phyloP scores from a whole-genome alignment of 2,888 invertebrate genomes.

The Eristalis intricaria region DNA sequence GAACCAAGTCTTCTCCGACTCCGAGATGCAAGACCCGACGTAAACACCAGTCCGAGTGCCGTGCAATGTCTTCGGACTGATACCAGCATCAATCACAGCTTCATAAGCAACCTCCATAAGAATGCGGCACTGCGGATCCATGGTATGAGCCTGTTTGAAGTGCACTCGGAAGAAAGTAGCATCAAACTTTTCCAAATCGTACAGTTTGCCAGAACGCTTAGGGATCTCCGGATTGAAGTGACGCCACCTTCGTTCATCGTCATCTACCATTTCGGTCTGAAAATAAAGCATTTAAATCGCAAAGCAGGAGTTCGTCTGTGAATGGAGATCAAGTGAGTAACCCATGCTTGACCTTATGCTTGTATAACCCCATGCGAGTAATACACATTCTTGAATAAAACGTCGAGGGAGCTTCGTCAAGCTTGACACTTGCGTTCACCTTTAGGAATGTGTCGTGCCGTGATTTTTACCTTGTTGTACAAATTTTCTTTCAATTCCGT shows the following conservation, averaged over 20 bases:
- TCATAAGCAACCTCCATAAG: slow-evolving; percentile 90
- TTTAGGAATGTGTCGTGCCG: slow-evolving; percentile 4
- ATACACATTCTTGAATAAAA: too few species aligned
- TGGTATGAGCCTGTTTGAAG: slow-evolving; percentile 88
- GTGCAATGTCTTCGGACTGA: slow-evolving; percentile 86
- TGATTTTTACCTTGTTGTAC: slow-evolving; percentile 82
- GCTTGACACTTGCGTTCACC: not conserved
- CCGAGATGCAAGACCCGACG: slow-evolving; percentile 87
- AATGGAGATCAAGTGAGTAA: too few species aligned
- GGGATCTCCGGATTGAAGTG: slow-evolving; percentile 88
- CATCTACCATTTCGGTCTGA: slow-evolving; percentile 91
- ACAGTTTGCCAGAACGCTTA: slow-evolving; percentile 87
- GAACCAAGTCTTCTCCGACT: slow-evolving; percentile 88
- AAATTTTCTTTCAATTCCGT: slow-evolving; percentile 84
- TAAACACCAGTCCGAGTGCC: slow-evolving; percentile 89
- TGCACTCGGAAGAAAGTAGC: slow-evolving; percentile 89
- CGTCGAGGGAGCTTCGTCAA: too few species aligned
- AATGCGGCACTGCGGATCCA: slow-evolving; percentile 90
- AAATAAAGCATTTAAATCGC: not conserved
- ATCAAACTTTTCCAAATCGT: slow-evolving; percentile 88
- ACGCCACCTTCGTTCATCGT: slow-evolving; percentile 89
- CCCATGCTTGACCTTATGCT: too few species aligned
- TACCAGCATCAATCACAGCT: slow-evolving; percentile 88
- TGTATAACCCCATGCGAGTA: too few species aligned
- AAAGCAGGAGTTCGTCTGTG: too few species aligned